Percentiles rank a stretch among this genome's conserved stretches.
Evolutionary conservation across 2,888 invertebrate species (phyloP).

Genomic region (Iselma pallidipennis): DNA sequence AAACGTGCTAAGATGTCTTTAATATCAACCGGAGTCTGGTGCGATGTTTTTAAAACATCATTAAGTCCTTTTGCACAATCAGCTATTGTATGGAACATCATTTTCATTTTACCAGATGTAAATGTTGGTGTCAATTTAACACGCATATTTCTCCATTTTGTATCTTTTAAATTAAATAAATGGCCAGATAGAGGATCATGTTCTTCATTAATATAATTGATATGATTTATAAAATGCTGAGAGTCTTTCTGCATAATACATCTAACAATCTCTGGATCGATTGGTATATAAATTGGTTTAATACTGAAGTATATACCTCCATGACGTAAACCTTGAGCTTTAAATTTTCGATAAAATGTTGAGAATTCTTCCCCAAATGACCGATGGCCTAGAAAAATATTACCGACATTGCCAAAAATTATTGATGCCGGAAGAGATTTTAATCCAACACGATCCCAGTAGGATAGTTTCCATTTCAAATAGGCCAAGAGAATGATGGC

Average conservation of each 20-base stretch:
- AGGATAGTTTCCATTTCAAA: constrained; percentile 11
- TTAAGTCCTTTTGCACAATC: constrained; percentile 53
- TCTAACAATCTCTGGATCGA: constrained; percentile 47
- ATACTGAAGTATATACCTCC: constrained; percentile 28
- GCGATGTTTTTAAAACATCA: constrained; percentile 51
- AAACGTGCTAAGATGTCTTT: constrained; percentile 60
- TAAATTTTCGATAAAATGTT: neutral
- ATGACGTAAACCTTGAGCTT: neutral
- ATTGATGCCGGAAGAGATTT: neutral
- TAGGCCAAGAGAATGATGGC: neutral
- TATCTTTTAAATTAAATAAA: constrained; percentile 42
- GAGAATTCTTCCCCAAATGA: neutral
- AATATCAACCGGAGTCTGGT: constrained; percentile 34
- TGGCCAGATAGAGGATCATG: constrained; percentile 45
- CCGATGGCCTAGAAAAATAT: neutral
- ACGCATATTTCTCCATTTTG: constrained; percentile 54
- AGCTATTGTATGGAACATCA: constrained; percentile 43
- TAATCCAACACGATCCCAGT: constrained; percentile 6
- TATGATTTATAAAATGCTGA: constrained; percentile 45
- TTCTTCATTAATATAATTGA: constrained; percentile 43
- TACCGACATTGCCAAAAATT: neutral
- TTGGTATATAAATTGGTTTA: constrained; percentile 41
- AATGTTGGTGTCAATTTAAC: constrained; percentile 54
- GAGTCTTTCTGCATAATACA: constrained; percentile 49
- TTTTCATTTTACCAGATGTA: constrained; percentile 55